A percentile compares a stretch with the other conserved stretches of the same genome.
phyloP scores from a whole-genome alignment of 35 echinoderm and acorn worm genomes.

The Eucidaris tribuloides region DNA sequence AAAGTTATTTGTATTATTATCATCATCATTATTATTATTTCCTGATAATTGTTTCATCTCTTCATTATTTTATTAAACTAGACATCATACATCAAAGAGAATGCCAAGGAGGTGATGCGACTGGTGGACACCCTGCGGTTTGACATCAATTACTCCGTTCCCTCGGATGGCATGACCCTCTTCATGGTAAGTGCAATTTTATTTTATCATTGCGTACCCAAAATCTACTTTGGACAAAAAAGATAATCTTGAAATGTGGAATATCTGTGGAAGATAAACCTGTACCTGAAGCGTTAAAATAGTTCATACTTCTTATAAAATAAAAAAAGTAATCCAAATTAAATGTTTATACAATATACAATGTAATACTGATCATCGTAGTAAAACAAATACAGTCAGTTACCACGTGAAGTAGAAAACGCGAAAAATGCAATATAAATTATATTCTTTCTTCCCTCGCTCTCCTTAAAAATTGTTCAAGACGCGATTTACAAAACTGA shows the following conservation, averaged over 20 bases:
- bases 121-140: constrained; percentile 15
- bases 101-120: constrained; percentile 9
- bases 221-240: no score
- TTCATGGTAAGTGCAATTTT: constrained; percentile 20
- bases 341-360: background rate
- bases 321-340: background rate
- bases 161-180: constrained; percentile 22
- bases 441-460: background rate
- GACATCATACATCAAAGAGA: constrained; percentile 12
- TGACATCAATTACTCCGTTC: constrained; percentile 42
- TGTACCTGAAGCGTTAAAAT: background rate
- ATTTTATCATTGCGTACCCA: background rate
- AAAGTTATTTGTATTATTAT: background rate
- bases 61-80: background rate
- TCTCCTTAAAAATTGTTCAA: background rate
- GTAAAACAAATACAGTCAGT: background rate
- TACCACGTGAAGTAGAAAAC: no score
- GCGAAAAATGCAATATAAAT: no score
- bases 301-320: background rate
- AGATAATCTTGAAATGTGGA: no score
- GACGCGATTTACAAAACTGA: background rate
- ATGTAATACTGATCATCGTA: background rate
- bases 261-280: background rate
- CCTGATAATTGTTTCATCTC: no score
- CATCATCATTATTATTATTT: background rate